Evolutionary conservation across 2,888 invertebrate genomes (phyloP), one percentile per base, ranked within the genome.

Genomic region (Dolomedes plantarius): DNA sequence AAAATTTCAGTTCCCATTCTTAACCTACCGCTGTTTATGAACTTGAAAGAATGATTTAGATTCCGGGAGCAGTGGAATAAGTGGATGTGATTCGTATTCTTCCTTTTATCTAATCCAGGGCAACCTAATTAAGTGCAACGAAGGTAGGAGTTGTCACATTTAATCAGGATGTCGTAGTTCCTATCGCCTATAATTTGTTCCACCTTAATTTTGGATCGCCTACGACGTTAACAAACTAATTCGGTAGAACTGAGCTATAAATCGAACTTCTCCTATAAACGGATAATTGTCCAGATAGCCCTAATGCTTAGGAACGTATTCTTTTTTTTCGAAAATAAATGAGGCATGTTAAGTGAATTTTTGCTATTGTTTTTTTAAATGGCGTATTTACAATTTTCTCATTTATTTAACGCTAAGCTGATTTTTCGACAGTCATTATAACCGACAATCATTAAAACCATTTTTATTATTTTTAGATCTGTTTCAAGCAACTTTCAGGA

Each of bases 101-200:
- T 56, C 23, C 23, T 23, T 56, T 23, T 56, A 11, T 23, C 56
- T 23, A 56, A 56, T 56, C 23, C 3, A 16, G 56, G 23, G 16
- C 5, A 23, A 56, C 2, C 23, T 56, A 56, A 56, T 56, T 56
- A 56, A 56, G 23, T 56, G 2, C 23, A 56, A 56, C 23, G 56
- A 56, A 56, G 23, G 56, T 23, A 56, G 56, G 56, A 56, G 56
- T 2, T 56, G 56, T 56, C 56, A 56, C 56, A 23, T 23, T 56
- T 56, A 56, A 56, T 56, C 23, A 56, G 23, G 11, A 23, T 16
- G 56, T 56, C 56, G 56, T 23, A 56, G 56, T 56, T 56, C 23
- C 23, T 16, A 56, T 56, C 23, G n/a, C 23, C 23, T 23, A 11
- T 56, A 56, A 23, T 56, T 56, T 56, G 56, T 56, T 23, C 56